A percentile compares a stretch with the other conserved stretches of the same genome.
Conservation (phyloP, 2,797 vertebrate species). For the Vipera ursinii region DNA sequence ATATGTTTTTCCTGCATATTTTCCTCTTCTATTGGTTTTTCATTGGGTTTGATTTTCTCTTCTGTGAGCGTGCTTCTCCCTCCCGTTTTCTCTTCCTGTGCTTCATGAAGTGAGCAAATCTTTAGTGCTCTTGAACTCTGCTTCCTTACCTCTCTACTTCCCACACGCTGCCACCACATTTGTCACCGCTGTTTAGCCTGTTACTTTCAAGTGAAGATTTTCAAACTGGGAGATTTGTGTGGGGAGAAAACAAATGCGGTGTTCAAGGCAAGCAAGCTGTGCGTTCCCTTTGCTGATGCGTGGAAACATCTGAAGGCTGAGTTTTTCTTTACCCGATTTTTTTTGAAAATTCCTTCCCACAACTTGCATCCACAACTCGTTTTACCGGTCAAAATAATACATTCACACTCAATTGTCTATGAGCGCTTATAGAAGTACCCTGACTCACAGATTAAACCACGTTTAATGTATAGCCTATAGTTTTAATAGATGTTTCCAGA, state of each 20-base stretch:
- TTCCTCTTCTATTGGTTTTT: background rate
- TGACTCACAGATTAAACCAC: background rate
- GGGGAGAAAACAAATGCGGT: constrained; percentile 5
- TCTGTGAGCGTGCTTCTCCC: constrained; percentile 54
- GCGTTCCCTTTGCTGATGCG: background rate
- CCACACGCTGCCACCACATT: constrained; percentile 52
- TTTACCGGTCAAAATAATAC: background rate
- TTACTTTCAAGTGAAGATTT: constrained; percentile 27
- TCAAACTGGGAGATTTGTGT: background rate
- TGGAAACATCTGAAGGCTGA: background rate
- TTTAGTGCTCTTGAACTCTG: constrained; percentile 52
- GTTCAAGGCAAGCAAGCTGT: background rate
- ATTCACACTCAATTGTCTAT: background rate
- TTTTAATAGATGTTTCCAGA: background rate
- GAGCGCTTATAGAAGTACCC: no score
- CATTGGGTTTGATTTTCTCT: constrained; percentile 33
- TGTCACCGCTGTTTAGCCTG: constrained; percentile 31
- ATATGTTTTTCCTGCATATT: background rate
- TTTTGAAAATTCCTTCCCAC: background rate
- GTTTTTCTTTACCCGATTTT: background rate
- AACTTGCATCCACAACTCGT: constrained; percentile 5
- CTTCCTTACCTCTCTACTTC: constrained; percentile 61
- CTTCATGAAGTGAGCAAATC: constrained; percentile 65
- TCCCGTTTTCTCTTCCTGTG: constrained; percentile 37
- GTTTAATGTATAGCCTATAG: background rate